Conservation (phyloP, 2,888 invertebrate genomes). For the Sphaerophoria taeniata region DNA sequence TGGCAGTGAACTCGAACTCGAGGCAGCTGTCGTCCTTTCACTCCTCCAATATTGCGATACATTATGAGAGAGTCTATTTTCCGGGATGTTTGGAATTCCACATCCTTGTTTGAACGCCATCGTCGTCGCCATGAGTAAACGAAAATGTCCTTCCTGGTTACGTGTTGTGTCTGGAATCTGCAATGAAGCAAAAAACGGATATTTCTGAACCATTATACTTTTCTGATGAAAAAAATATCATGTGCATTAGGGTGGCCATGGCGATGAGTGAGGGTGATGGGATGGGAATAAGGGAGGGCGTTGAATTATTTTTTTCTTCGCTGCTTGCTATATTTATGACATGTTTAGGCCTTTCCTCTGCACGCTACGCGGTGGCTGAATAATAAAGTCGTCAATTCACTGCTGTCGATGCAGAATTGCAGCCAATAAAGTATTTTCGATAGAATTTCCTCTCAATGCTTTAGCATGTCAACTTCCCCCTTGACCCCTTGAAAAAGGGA, state of each 20-base stretch:
- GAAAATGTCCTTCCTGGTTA: slow-evolving; percentile 73
- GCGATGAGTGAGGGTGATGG: neutral
- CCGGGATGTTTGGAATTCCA: slow-evolving; percentile 72
- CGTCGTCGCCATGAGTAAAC: slow-evolving; percentile 1
- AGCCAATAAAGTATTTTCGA: slow-evolving; percentile 46
- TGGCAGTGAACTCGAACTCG: slow-evolving; percentile 65
- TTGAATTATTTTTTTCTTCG: slow-evolving; percentile 52
- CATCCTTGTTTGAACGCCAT: slow-evolving; percentile 51
- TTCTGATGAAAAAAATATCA: slow-evolving; percentile 69
- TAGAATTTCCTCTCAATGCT: slow-evolving; percentile 6
- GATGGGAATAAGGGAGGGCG: slow-evolving; percentile 11
- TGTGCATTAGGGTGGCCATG: slow-evolving; percentile 59
- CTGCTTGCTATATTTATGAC: slow-evolving; percentile 50
- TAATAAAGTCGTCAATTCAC: slow-evolving; percentile 36
- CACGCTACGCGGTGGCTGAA: slow-evolving; percentile 40
- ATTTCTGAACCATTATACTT: slow-evolving; percentile 61
- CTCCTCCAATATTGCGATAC: neutral
- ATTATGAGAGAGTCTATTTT: slow-evolving; percentile 60
- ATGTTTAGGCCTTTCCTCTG: slow-evolving; percentile 52
- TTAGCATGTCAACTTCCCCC: too few species aligned
- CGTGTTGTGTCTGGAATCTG: slow-evolving; percentile 74
- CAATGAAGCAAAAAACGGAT: slow-evolving; percentile 73
- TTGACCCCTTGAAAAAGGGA: neutral
- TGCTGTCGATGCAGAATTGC: slow-evolving; percentile 55
- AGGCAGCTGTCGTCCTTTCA: slow-evolving; percentile 47